phyloP scores from a whole-genome alignment of 2,888 invertebrate species.

The Plebejus anna region DNA sequence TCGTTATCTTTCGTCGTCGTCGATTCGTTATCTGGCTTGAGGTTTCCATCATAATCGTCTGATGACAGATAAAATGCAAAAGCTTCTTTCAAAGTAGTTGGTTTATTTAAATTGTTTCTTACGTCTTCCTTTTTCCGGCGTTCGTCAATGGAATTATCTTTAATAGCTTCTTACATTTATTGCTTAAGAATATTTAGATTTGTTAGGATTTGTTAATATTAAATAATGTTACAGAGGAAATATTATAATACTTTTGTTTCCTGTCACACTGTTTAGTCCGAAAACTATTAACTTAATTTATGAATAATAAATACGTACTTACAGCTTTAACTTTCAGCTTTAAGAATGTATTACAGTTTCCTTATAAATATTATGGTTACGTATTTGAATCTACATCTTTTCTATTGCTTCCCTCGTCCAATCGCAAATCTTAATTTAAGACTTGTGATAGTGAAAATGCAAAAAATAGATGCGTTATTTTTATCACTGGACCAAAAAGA shows the following conservation, averaged over 20 bases:
- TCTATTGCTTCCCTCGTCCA: too few species aligned
- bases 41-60: neutral
- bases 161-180: neutral
- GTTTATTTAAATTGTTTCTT: neutral
- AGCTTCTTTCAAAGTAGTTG: neutral
- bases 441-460: neutral
- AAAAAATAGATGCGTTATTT: neutral
- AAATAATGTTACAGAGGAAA: neutral
- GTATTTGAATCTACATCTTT: too few species aligned
- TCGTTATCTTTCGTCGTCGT: neutral
- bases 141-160: neutral
- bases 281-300: neutral
- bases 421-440: neutral
- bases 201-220: neutral
- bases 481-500: neutral
- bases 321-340: neutral
- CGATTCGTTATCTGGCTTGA: neutral
- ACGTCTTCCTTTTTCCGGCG: neutral
- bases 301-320: too few species aligned
- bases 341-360: neutral
- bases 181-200: neutral
- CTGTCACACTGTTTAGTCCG: neutral
- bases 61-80: constrained; percentile 1
- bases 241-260: neutral
- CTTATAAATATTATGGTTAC: too few species aligned